Percentiles rank a stretch among this genome's conserved stretches.
phyloP scores from a whole-genome alignment of 2,113 vertebrate genomes.

The Orthonyx spaldingii region DNA sequence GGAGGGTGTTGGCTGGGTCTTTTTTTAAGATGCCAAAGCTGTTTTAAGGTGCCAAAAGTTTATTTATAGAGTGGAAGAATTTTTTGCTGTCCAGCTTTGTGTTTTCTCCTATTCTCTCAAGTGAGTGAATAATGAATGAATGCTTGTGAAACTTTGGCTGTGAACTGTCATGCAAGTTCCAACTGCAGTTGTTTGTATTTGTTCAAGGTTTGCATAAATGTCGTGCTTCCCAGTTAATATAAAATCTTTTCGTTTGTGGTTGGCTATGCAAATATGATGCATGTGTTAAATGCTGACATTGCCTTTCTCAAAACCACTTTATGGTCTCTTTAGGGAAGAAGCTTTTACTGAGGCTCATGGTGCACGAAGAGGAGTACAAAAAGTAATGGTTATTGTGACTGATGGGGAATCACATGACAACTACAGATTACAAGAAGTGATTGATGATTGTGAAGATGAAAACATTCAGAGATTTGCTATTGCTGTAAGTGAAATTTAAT shows the following conservation, averaged over 20 bases:
- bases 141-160: background rate
- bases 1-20: fast-evolving
- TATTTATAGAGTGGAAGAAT: background rate
- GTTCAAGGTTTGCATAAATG: background rate
- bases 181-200: background rate
- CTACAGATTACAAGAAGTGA: constrained; percentile 74
- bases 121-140: background rate
- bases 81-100: background rate
- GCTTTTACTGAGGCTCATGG: constrained; percentile 88
- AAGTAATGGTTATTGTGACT: constrained; percentile 97
- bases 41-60: background rate
- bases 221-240: background rate
- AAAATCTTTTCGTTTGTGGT: background rate
- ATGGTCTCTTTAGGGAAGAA: constrained; percentile 75
- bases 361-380: constrained; percentile 86
- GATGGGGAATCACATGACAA: constrained; percentile 95
- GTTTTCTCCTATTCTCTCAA: background rate
- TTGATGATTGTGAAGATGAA: constrained; percentile 79
- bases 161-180: background rate
- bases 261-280: background rate
- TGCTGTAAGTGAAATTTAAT: constrained; percentile 81
- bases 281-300: background rate
- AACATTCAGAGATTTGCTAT: constrained; percentile 90
- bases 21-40: background rate
- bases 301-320: background rate